Conservation (phyloP, 30 jellyfish, hydroid and myxozoan genomes). For the Catostylus mosaicus region DNA sequence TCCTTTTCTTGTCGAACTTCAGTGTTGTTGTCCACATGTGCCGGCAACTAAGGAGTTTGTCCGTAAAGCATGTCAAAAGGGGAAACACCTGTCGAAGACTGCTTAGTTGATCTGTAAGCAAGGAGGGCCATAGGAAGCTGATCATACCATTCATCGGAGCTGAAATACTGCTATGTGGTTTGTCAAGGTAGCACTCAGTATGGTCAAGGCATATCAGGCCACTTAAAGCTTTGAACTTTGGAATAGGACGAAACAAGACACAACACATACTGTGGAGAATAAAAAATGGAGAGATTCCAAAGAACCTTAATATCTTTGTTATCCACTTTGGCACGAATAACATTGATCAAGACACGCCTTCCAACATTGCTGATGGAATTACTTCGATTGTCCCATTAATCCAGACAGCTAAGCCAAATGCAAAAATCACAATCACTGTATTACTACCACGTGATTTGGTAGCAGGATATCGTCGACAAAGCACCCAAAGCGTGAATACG, state of each 20-base stretch:
- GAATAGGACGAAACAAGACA: conserved; percentile 84
- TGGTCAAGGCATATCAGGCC: no score
- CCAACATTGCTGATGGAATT: conserved; percentile 75
- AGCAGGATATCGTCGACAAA: conserved; percentile 39
- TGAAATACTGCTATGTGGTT: no score
- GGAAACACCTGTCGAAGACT: neutral
- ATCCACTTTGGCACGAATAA: conserved; percentile 84
- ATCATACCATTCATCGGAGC: conserved; percentile 5
- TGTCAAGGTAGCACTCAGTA: no score
- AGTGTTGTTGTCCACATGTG: no score
- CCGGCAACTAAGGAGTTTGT: no score
- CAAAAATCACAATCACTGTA: conserved; percentile 67
- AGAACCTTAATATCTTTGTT: conserved; percentile 39
- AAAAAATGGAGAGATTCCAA: conserved; percentile 57
- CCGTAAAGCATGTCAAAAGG: no score
- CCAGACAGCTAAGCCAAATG: conserved; percentile 87
- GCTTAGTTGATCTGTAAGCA: conserved; percentile 2
- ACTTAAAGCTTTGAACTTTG: conserved; percentile 32
- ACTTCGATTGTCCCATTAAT: conserved; percentile 54
- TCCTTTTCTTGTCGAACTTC: no score
- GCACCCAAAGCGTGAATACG: conserved; percentile 56
- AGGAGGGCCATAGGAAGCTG: neutral
- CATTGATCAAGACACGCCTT: conserved; percentile 67
- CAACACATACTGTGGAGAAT: conserved; percentile 87
- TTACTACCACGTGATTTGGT: conserved; percentile 76